Evolutionary conservation across 2,888 invertebrate species (phyloP).

Genomic region (Netelia virgata): DNA sequence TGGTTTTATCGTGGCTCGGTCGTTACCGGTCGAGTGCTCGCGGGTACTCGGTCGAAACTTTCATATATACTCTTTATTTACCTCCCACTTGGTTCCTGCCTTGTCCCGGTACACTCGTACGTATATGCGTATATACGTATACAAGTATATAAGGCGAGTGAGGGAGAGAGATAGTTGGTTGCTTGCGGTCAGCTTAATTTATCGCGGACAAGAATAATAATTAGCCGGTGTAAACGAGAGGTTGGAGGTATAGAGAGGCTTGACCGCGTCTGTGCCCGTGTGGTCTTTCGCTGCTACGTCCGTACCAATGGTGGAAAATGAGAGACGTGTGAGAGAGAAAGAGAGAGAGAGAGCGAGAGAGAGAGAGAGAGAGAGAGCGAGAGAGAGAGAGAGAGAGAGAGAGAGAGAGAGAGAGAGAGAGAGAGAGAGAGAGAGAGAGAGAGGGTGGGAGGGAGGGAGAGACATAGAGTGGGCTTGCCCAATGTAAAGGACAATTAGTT

Average conservation of each 20-base stretch:
- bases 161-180: not conserved
- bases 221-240: conserved; percentile 78
- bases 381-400: not conserved
- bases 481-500: conserved; percentile 79
- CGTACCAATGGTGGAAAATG: not conserved
- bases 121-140: not conserved
- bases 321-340: not conserved
- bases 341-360: conserved; percentile 16
- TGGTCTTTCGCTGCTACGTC: conserved; percentile 45
- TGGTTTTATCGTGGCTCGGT: not conserved
- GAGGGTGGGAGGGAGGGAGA: conserved; percentile 16
- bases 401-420: conserved; percentile 27
- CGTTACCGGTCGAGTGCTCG: not conserved
- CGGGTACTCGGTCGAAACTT: not conserved
- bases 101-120: conserved; percentile 18
- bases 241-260: conserved; percentile 42
- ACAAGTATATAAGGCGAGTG: not conserved
- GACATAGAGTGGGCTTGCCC: not conserved
- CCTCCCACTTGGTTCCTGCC: conserved; percentile 9
- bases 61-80: not conserved
- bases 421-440: conserved; percentile 23
- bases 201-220: conserved; percentile 79
- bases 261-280: conserved; percentile 34
- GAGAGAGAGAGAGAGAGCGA: not conserved
- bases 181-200: conserved; percentile 77